Percentiles rank a stretch among this genome's conserved stretches.
phyloP scores from a whole-genome alignment of 2,113 vertebrate species.

The Jaculus jaculus region DNA sequence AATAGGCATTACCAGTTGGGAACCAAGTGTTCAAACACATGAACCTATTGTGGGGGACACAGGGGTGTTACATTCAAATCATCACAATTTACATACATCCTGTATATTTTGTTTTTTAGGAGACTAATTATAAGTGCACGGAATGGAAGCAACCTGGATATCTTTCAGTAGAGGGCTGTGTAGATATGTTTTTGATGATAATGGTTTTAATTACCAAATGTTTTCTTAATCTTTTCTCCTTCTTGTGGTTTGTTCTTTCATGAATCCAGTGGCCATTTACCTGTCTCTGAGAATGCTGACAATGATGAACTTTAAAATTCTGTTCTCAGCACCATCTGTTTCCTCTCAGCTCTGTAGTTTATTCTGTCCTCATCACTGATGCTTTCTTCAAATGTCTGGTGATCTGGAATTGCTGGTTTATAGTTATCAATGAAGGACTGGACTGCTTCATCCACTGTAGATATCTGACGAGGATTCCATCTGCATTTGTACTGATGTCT shows the following conservation, averaged over 20 bases:
- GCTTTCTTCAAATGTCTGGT: not conserved
- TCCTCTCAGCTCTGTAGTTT: not conserved
- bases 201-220: constrained; percentile 19
- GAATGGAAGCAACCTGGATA: not conserved
- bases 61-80: too few species aligned
- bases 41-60: too few species aligned
- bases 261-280: not conserved
- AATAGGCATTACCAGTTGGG: too few species aligned
- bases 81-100: too few species aligned
- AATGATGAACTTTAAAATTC: not conserved
- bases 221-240: not conserved
- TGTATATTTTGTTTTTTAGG: not conserved
- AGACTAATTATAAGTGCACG: not conserved
- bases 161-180: not conserved
- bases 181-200: not conserved
- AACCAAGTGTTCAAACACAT: too few species aligned
- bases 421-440: not conserved
- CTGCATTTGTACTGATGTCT: not conserved
- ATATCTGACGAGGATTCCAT: not conserved
- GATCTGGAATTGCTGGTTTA: not conserved
- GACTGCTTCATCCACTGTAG: not conserved
- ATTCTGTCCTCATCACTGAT: not conserved
- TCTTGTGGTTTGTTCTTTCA: not conserved
- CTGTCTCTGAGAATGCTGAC: not conserved
- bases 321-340: not conserved